A percentile compares a stretch with the other conserved stretches of the same genome.
Evolutionary conservation across 2,888 invertebrate species (phyloP).

Genomic region (Hypena proboscidalis): DNA sequence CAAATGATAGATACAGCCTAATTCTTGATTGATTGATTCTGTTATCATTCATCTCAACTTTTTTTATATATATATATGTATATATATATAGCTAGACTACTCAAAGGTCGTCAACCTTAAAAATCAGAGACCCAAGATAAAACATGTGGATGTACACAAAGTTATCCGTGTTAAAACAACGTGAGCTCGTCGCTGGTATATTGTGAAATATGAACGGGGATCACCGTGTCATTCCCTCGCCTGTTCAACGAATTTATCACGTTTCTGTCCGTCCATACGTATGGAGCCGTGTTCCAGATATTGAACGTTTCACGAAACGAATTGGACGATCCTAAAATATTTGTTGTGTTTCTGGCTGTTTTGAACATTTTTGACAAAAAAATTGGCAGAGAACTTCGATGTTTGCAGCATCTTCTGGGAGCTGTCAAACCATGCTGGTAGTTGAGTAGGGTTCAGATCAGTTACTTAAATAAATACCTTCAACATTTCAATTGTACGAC

Average conservation of each 20-base stretch:
- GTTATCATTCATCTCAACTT: too few species aligned
- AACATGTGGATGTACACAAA: conserved; percentile 49
- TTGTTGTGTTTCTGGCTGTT: conserved; percentile 38
- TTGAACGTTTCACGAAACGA: conserved; percentile 46
- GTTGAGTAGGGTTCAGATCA: conserved; percentile 5
- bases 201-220: conserved; percentile 74
- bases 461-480: conserved; percentile 1
- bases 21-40: too few species aligned
- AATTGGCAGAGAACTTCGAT: conserved; percentile 16
- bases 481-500: neutral
- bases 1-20: too few species aligned
- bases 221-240: conserved; percentile 66
- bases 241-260: conserved; percentile 69
- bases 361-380: conserved; percentile 26
- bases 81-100: neutral
- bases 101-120: conserved; percentile 22
- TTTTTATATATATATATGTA: too few species aligned
- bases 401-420: neutral
- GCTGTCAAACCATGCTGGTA: neutral
- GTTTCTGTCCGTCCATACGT: conserved; percentile 57
- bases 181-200: conserved; percentile 55
- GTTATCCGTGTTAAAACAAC: conserved; percentile 62
- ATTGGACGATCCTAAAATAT: conserved; percentile 52
- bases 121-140: conserved; percentile 35
- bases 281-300: conserved; percentile 45